These are phyloP conservation scores for Magallana ariakensis DNA, from an alignment of 1,140 invertebrate genomes.

Conservation along the genomic window DNA sequence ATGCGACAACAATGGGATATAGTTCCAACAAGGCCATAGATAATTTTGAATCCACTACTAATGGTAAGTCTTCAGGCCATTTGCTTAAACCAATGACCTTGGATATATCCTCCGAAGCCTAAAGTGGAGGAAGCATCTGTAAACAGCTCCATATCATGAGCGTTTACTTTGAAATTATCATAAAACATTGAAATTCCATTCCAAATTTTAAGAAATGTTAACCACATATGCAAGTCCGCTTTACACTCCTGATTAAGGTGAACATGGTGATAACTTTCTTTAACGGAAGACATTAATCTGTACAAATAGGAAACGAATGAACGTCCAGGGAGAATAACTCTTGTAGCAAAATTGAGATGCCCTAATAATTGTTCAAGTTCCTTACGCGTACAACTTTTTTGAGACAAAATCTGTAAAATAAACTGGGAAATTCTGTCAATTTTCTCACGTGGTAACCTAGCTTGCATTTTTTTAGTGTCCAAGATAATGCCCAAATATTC, in stretches of 20 bases:
- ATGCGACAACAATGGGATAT: conserved; percentile 50
- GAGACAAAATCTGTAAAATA: conserved; percentile 32
- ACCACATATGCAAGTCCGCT: conserved; percentile 53
- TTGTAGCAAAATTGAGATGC: conserved; percentile 54
- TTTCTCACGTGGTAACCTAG: background rate
- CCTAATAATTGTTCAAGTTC: no score
- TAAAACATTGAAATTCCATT: conserved; percentile 50
- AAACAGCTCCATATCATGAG: conserved; percentile 30
- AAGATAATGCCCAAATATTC: conserved; percentile 34
- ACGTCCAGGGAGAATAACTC: conserved; percentile 44
- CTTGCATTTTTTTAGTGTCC: background rate
- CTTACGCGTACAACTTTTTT: background rate
- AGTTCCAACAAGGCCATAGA: conserved; percentile 49
- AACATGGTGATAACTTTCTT: conserved; percentile 54
- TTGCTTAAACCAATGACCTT: conserved; percentile 45
- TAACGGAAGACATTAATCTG: background rate
- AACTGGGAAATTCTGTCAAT: background rate
- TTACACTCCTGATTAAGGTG: conserved; percentile 35
- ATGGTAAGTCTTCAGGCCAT: conserved; percentile 2
- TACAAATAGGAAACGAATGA: conserved; percentile 45
- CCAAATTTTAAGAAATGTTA: conserved; percentile 43
- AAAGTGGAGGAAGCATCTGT: conserved; percentile 43
- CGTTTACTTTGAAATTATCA: background rate
- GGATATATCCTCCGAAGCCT: conserved; percentile 42
- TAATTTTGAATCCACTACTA: background rate